Base-by-base conservation (phyloP, 2,113 vertebrate genomes). In the Bostrychus sinensis region DNA sequence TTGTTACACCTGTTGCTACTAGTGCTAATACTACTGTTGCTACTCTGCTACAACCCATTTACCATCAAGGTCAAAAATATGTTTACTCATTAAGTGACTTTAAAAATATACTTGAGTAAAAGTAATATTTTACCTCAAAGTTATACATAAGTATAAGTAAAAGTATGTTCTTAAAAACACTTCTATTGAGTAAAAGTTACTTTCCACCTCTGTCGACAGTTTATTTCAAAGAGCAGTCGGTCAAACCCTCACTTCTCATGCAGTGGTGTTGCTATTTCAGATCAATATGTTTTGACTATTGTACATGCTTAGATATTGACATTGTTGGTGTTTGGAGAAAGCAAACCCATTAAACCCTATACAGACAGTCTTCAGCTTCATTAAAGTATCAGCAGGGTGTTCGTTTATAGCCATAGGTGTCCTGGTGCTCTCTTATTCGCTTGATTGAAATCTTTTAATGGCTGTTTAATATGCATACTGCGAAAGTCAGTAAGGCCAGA, bases 201-300 rank as follows among this genome's bases (percentile, higher is more conserved):
- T n/a, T n/a, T n/a, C n/a, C n/a, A n/a, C n/a, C n/a, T n/a, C n/a
- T n/a, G n/a, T n/a, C n/a, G n/a, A n/a, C n/a, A n/a, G n/a, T n/a
- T n/a, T n/a, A 51, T 43, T 62, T 74, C 19, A 62, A 62, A 74
- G 25, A 22, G 13, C 0, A 36, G 17, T 56, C 7, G 1, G 17
- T 62, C 42, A 20, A 28, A 32, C 0, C 3, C 1, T 3, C 4
- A 30, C 37, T 70, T 70, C 22, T 20, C n/a, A 46, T 36, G 23
- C 39, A 55, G 45, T 11, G 30, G 19, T 25, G 28, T 32, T 46
- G 58, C 23, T 23, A 7, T 62, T 54, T 26, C 16, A 17, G 48
- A 74, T 64, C 57, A 4, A 25, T 63, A 39, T 23, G 57, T 56
- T 66, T 50, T 16, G 38, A 53, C 46, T 17, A 42, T 55, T 43